phyloP scores from a whole-genome alignment of 2,888 invertebrate species.

The Scrobipalpa costella region DNA sequence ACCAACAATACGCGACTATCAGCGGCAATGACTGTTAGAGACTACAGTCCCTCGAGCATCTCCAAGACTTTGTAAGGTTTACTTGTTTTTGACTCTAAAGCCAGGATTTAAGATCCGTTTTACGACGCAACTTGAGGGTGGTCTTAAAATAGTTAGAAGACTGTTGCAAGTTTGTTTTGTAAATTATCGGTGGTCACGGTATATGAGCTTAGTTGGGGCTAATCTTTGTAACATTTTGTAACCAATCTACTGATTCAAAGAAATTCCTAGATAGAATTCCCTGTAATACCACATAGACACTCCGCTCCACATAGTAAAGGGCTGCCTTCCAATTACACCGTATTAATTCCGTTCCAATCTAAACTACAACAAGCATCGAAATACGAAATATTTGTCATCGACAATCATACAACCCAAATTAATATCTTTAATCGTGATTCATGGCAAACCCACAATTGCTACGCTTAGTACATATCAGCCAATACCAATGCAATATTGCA shows the following conservation, averaged over 20 bases:
- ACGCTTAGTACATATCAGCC: not conserved
- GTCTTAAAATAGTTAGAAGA: slow-evolving; percentile 23
- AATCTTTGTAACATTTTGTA: slow-evolving; percentile 19
- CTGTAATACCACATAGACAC: no score
- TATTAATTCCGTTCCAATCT: no score
- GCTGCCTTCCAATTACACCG: no score
- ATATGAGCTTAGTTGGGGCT: not conserved
- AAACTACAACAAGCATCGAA: no score
- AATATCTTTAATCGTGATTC: not conserved
- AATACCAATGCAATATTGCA: slow-evolving; percentile 15
- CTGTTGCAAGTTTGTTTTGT: slow-evolving; percentile 21
- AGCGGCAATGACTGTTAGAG: slow-evolving; percentile 22
- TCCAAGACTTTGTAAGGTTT: slow-evolving; percentile 24
- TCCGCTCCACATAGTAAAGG: no score
- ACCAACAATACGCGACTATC: slow-evolving; percentile 21
- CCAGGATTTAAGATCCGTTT: slow-evolving; percentile 23
- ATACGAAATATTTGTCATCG: not conserved
- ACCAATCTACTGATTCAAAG: not conserved
- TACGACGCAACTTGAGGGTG: slow-evolving; percentile 20
- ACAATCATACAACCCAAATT: not conserved
- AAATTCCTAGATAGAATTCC: no score
- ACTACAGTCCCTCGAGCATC: slow-evolving; percentile 6
- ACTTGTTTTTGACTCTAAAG: slow-evolving; percentile 24
- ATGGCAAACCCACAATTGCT: not conserved
- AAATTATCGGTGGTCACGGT: slow-evolving; percentile 23